Evolutionary conservation across 2,797 vertebrate species (phyloP).

Genomic region (Margarornis squamiger): DNA sequence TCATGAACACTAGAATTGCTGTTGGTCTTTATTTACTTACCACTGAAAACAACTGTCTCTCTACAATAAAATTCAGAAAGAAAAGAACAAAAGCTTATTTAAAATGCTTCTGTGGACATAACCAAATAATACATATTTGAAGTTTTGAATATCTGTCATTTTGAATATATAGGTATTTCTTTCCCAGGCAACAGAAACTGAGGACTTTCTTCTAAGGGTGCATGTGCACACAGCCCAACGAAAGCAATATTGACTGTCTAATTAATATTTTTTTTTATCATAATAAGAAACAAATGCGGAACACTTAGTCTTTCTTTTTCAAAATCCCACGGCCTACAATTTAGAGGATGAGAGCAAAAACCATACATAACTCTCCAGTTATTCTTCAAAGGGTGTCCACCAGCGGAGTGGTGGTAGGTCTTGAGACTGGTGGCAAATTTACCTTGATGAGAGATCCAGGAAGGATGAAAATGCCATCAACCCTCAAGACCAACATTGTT

Average conservation of each 20-base stretch:
- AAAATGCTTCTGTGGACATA: not conserved
- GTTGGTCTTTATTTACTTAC: not conserved
- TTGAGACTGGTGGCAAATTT: not conserved
- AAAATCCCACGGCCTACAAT: not conserved
- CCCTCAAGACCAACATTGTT: not conserved
- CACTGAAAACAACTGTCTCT: not conserved
- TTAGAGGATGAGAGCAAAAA: not conserved
- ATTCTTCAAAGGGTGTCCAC: not conserved
- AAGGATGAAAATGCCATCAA: not conserved
- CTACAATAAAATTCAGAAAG: not conserved
- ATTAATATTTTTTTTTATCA: not conserved
- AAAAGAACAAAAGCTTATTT: not conserved
- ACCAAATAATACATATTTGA: not conserved
- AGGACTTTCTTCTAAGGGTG: not conserved
- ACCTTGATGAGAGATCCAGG: not conserved
- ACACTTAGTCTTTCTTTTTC: not conserved
- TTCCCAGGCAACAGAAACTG: not conserved
- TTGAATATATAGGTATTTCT: not conserved
- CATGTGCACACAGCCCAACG: not conserved
- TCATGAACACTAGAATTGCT: not conserved
- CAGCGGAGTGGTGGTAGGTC: rapidly evolving
- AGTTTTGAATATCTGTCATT: not conserved
- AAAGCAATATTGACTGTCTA: not conserved
- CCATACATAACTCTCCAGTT: not conserved
- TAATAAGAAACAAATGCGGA: not conserved